These are phyloP conservation scores for Pyrgilauda ruficollis DNA, from an alignment of 2,113 vertebrate species.

Conservation along the genomic window DNA sequence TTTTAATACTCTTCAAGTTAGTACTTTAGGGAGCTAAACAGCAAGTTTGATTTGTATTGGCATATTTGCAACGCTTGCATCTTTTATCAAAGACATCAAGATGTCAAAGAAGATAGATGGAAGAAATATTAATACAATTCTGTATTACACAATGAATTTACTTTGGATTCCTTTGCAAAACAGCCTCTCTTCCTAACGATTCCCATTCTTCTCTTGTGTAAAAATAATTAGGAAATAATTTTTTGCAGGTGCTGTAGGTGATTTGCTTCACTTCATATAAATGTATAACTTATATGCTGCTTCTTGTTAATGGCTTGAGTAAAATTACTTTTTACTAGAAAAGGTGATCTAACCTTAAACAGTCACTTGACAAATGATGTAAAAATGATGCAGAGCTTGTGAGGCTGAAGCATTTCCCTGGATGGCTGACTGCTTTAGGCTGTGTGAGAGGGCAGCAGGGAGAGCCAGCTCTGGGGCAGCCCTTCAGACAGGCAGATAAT, in stretches of 20 bases:
- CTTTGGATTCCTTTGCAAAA: neutral
- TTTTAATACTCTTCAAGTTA: neutral
- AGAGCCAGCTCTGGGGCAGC: neutral
- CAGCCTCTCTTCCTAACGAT: neutral
- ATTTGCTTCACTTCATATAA: neutral
- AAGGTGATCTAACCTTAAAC: neutral
- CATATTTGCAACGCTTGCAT: neutral
- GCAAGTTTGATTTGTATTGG: neutral
- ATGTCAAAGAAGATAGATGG: neutral
- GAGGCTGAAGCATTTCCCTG: neutral
- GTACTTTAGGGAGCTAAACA: neutral
- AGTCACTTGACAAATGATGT: neutral
- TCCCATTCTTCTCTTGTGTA: neutral
- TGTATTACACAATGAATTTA: neutral
- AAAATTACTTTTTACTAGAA: neutral
- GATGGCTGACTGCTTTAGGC: neutral
- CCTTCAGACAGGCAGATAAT: neutral
- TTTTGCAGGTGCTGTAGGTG: neutral
- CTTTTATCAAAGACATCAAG: neutral
- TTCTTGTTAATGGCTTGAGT: neutral
- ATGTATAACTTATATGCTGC: neutral
- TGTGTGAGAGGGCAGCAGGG: neutral
- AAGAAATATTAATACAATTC: neutral
- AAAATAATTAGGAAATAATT: constrained; percentile 5
- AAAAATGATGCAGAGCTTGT: neutral